Conservation (phyloP, 2,113 vertebrate genomes). For the Cyanistes caeruleus region DNA sequence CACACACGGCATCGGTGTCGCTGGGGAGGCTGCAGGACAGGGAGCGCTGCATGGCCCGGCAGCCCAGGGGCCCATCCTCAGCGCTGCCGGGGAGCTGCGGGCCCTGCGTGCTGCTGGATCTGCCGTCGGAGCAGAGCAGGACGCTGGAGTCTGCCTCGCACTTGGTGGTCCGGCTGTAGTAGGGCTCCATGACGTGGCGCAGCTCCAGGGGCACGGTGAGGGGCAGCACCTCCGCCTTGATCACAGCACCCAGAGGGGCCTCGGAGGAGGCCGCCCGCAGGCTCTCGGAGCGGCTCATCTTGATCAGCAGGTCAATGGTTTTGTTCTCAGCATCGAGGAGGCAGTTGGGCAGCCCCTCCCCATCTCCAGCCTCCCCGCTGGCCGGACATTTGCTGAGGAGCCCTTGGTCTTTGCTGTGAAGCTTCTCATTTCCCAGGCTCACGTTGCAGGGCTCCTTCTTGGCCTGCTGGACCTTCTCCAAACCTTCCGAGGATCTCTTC, state of each 20-base stretch:
- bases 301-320: slow-evolving; percentile 84
- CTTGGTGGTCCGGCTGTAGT: slow-evolving; percentile 87
- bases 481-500: slow-evolving; percentile 71
- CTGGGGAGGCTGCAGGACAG: slow-evolving; percentile 47
- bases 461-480: slow-evolving; percentile 41
- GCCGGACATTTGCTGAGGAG: background rate
- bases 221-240: slow-evolving; percentile 78
- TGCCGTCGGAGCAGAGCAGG: slow-evolving; percentile 83
- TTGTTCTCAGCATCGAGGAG: slow-evolving; percentile 80
- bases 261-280: background rate
- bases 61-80: slow-evolving; percentile 39
- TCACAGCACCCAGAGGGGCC: background rate
- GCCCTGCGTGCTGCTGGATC: slow-evolving; percentile 17
- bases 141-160: slow-evolving; percentile 96
- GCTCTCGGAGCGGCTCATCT: slow-evolving; percentile 72
- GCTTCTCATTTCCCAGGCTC: background rate
- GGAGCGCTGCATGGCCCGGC: slow-evolving; percentile 51
- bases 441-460: slow-evolving; percentile 36
- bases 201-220: slow-evolving; percentile 65
- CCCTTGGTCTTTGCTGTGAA: slow-evolving; percentile 4
- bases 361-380: background rate
- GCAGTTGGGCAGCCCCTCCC: slow-evolving; percentile 3
- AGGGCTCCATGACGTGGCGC: slow-evolving; percentile 68
- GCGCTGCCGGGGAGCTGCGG: background rate
- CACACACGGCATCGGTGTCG: background rate